phyloP scores from a whole-genome alignment of 2,797 vertebrate species.

The Myotis findleyi region DNA sequence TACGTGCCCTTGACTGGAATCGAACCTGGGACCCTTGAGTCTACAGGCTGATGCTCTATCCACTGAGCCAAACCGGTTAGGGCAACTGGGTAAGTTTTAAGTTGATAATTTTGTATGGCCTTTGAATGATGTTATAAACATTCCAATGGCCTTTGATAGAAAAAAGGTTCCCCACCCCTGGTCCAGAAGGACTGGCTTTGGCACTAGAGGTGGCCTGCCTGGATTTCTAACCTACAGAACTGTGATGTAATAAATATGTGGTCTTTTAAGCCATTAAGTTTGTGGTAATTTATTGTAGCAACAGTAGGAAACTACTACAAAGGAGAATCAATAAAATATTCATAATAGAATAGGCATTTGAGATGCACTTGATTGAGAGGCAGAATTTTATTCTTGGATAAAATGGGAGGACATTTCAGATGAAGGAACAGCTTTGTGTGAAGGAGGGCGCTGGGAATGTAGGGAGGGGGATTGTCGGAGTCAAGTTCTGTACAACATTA shows the following conservation, averaged over 20 bases:
- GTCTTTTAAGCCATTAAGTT: not conserved
- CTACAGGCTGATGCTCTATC: too few species aligned
- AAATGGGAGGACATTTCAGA: not conserved
- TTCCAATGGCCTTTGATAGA: too few species aligned
- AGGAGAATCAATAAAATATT: not conserved
- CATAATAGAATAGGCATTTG: slow-evolving; percentile 25
- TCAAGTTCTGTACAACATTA: not conserved
- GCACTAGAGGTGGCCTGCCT: not conserved
- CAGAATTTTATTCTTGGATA: not conserved
- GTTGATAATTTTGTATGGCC: too few species aligned
- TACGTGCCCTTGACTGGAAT: too few species aligned
- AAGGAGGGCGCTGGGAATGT: not conserved
- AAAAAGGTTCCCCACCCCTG: too few species aligned
- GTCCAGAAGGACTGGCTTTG: not conserved
- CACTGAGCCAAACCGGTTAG: too few species aligned
- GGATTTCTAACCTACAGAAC: not conserved
- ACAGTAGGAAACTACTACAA: not conserved
- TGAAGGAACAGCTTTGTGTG: not conserved
- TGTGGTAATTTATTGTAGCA: not conserved
- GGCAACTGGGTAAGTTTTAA: too few species aligned
- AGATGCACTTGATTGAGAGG: not conserved
- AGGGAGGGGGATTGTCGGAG: not conserved
- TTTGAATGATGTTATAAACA: too few species aligned
- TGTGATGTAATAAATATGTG: not conserved
- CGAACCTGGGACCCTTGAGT: too few species aligned